Conservation (phyloP, 2,113 vertebrate species). For the Sus scrofa region T2T-Sscrofa CM000830.6:84184501-84185000, state of each 20-base stretch:
- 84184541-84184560: background rate
- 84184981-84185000: background rate
- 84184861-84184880: background rate
- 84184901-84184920: background rate
- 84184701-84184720: background rate
- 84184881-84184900: background rate
- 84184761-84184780: background rate
- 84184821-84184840: background rate
- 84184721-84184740: background rate
- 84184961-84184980: background rate
- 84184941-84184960: background rate
- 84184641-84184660: background rate
- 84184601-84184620: conserved; percentile 3
- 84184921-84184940: background rate
- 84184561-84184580: background rate
- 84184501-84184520: background rate
- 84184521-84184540: background rate
- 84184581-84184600: background rate
- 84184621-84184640: background rate
- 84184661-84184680: background rate
- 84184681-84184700: background rate
- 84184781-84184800: background rate
- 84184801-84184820: background rate
- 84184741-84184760: background rate
- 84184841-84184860: background rate